Conservation (phyloP, 37 sponge, comb jelly and placozoan species). For the Eunapius fragilis region DNA sequence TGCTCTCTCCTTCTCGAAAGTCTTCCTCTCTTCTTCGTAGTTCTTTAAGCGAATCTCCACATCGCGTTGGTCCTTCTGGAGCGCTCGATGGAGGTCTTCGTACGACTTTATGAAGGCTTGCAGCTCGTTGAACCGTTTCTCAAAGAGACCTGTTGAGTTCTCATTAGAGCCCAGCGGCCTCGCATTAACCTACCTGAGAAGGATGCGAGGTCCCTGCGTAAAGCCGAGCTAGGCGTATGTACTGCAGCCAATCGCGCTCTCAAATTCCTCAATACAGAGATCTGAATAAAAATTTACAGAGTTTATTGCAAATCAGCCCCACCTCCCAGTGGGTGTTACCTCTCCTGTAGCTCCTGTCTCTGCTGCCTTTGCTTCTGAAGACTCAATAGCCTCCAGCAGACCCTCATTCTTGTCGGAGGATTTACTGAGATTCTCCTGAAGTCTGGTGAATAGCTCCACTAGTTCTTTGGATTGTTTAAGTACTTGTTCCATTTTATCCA, state of each 20-base stretch:
- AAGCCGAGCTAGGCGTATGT: constrained; percentile 77
- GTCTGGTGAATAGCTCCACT: constrained; percentile 28
- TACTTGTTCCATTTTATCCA: neutral
- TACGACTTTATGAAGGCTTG: constrained; percentile 24
- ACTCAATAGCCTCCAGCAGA: constrained; percentile 78
- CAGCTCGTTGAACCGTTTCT: constrained; percentile 55
- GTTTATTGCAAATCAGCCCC: neutral
- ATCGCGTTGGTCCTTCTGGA: constrained; percentile 45
- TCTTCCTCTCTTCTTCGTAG: constrained; percentile 42
- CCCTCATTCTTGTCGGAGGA: constrained; percentile 76
- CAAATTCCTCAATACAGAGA: constrained; percentile 63
- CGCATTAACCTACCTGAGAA: constrained; percentile 35
- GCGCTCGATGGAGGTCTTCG: constrained; percentile 28
- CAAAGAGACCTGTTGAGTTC: constrained; percentile 28
- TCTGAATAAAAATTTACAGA: constrained; percentile 2
- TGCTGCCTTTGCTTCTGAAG: constrained; percentile 57
- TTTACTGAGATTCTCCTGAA: constrained; percentile 58
- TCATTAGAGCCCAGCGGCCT: neutral
- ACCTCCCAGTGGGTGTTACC: neutral
- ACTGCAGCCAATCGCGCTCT: constrained; percentile 80
- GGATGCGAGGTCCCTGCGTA: constrained; percentile 64
- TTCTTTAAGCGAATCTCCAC: constrained; percentile 28
- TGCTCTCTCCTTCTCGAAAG: constrained; percentile 47
- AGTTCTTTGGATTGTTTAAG: constrained; percentile 17
- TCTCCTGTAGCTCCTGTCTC: neutral